Evolutionary conservation across 2,797 vertebrate species (phyloP).

Genomic region (Coranthus polyacanthus): DNA sequence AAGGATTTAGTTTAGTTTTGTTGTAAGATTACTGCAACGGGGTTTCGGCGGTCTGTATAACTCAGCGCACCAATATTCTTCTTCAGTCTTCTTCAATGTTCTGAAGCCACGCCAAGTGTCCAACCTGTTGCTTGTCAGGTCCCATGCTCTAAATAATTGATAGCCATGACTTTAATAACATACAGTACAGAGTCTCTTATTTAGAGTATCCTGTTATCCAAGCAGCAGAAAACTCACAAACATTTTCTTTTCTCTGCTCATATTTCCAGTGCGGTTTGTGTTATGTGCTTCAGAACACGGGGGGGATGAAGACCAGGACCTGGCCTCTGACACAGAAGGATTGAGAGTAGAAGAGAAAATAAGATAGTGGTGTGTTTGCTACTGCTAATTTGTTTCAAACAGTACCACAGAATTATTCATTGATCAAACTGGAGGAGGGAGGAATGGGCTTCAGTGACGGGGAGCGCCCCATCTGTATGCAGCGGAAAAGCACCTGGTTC

Average conservation of each 20-base stretch:
- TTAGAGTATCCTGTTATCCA: too few relatives aligned
- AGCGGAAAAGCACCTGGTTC: slow-evolving; percentile 10
- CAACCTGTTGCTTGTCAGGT: too few relatives aligned
- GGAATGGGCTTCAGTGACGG: slow-evolving; percentile 33
- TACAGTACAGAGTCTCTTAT: too few relatives aligned
- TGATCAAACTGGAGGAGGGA: slow-evolving; percentile 71
- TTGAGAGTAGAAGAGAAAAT: slow-evolving; percentile 13
- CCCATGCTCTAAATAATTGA: too few relatives aligned
- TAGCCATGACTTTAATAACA: too few relatives aligned
- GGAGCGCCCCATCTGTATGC: slow-evolving; percentile 9
- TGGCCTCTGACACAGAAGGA: background rate
- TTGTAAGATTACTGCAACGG: too few relatives aligned
- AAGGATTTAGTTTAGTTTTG: too few relatives aligned
- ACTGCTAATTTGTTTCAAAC: slow-evolving; percentile 73
- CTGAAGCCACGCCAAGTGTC: too few relatives aligned
- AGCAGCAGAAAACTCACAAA: too few relatives aligned
- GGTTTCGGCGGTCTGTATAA: too few relatives aligned
- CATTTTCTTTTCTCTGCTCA: slow-evolving; percentile 20
- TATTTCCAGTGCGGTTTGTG: slow-evolving; percentile 23
- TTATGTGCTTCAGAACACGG: slow-evolving; percentile 12
- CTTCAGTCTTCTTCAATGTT: too few relatives aligned
- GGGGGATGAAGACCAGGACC: slow-evolving; percentile 8
- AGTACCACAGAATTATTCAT: slow-evolving; percentile 73
- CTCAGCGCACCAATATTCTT: too few relatives aligned
- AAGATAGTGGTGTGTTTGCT: slow-evolving; percentile 23